Conservation (phyloP, 2,113 vertebrate species). For the Isurus oxyrinchus region DNA sequence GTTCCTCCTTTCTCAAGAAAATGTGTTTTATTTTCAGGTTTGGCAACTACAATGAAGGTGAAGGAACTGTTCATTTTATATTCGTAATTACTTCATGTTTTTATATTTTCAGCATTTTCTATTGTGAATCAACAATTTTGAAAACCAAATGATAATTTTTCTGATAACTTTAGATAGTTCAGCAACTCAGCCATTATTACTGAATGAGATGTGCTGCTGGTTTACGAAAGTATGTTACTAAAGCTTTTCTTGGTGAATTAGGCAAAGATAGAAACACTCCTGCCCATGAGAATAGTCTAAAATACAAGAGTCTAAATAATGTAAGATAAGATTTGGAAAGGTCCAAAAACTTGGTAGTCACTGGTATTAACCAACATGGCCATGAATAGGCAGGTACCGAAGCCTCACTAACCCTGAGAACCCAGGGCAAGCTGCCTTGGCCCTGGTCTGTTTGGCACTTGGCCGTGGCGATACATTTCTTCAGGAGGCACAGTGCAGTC, state of each 20-base stretch:
- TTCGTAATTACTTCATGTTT: neutral
- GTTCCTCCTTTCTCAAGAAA: neutral
- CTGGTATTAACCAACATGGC: neutral
- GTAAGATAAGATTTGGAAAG: neutral
- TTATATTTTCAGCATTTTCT: neutral
- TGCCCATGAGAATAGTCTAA: too few species aligned
- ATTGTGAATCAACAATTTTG: neutral
- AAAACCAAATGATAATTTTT: neutral
- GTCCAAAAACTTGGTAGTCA: neutral
- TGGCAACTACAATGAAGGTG: neutral
- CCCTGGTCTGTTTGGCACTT: neutral
- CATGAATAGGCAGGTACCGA: neutral
- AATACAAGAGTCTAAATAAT: neutral
- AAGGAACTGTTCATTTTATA: neutral
- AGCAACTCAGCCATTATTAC: neutral
- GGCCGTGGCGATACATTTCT: neutral
- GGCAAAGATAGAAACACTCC: neutral
- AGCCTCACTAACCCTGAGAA: neutral
- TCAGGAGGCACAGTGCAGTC: neutral
- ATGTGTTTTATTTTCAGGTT: neutral
- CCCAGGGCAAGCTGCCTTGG: neutral
- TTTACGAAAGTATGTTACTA: neutral
- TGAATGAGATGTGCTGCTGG: neutral
- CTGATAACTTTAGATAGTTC: neutral
- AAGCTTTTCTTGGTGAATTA: neutral